Conservation (phyloP, 2,113 vertebrate species). For the Mesoclemmys tuberculata region DNA sequence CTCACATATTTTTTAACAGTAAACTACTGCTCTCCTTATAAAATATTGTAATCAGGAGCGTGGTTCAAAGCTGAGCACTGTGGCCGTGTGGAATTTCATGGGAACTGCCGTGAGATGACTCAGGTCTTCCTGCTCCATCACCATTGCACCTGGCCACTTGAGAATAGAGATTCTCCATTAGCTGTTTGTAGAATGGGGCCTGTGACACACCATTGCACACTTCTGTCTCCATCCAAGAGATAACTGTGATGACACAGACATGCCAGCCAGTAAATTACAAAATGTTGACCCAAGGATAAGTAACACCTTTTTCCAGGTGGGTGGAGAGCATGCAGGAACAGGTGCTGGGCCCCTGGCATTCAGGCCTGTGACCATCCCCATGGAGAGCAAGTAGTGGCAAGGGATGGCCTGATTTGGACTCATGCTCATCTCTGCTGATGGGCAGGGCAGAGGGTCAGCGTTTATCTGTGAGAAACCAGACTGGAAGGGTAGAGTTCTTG, state of each 20-base stretch:
- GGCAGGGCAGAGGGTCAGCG: too few species aligned
- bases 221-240: background rate
- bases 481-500: background rate
- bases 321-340: background rate
- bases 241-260: background rate
- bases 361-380: background rate
- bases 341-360: background rate
- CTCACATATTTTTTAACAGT: background rate
- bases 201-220: background rate
- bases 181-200: background rate
- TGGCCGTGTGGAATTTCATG: background rate
- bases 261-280: background rate
- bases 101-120: background rate
- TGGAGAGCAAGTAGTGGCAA: background rate
- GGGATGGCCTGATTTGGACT: background rate
- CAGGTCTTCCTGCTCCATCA: background rate
- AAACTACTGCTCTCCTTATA: background rate
- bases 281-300: background rate
- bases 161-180: background rate
- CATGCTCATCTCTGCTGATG: background rate
- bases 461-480: background rate
- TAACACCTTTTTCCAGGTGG: background rate
- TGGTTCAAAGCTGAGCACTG: background rate
- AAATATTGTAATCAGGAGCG: background rate
- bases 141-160: background rate